Conservation (phyloP, 1,140 invertebrate genomes). For the Drosophila mojavensis region DNA sequence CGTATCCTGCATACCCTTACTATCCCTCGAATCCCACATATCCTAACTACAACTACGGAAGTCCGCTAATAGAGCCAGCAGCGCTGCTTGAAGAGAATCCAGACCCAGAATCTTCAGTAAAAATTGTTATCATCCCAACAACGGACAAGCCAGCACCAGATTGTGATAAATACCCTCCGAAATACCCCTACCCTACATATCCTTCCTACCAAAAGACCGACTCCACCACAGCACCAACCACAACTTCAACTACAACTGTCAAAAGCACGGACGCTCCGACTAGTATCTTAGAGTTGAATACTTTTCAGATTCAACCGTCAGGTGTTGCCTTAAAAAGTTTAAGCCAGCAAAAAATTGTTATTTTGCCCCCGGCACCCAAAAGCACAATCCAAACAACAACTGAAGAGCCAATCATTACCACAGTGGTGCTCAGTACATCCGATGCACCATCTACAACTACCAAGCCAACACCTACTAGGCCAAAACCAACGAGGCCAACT, state of each 20-base stretch:
- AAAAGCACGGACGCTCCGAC: not conserved
- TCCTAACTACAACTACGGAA: not conserved
- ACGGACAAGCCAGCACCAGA: constrained; percentile 10
- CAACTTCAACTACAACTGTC: not conserved
- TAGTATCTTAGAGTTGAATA: too few species aligned
- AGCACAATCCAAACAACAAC: not conserved
- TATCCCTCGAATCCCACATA: not conserved
- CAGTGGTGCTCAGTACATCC: not conserved
- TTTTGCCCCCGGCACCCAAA: not conserved
- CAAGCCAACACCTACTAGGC: not conserved
- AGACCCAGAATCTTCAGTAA: constrained; percentile 2
- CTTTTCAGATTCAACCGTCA: not conserved
- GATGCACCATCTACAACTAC: not conserved
- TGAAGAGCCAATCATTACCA: not conserved
- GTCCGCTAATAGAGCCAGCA: not conserved
- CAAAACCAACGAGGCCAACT: not conserved
- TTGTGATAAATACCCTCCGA: constrained; percentile 7
- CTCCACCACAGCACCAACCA: not conserved
- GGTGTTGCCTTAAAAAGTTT: not conserved
- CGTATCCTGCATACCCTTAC: constrained; percentile 37
- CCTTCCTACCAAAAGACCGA: not conserved
- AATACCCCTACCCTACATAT: constrained; percentile 24
- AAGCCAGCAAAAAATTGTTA: not conserved
- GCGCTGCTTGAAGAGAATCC: constrained; percentile 8
- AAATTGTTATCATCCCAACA: constrained; percentile 10